Conservation (phyloP, 2,888 invertebrate species). For the Amiota mariae region DNA sequence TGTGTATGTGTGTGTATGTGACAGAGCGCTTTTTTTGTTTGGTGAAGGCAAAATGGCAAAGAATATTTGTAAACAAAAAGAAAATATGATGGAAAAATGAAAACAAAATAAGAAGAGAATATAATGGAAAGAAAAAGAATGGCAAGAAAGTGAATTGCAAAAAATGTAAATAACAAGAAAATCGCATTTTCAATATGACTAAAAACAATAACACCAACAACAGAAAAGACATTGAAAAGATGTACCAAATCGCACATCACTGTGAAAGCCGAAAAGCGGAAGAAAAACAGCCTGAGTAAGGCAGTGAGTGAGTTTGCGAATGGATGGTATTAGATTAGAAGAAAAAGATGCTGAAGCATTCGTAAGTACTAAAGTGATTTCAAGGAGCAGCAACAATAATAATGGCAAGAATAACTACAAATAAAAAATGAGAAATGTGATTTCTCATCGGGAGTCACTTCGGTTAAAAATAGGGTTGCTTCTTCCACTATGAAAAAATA, state of each 20-base stretch:
- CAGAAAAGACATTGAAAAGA: conserved; percentile 27
- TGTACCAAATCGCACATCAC: conserved; percentile 43
- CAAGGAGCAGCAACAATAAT: no score
- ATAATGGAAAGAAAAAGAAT: conserved; percentile 2
- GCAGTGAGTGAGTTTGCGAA: not conserved
- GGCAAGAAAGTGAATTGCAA: not conserved
- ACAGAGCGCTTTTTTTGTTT: not conserved
- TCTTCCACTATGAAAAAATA: conserved; percentile 38
- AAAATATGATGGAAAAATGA: not conserved
- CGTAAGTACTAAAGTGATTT: conserved; percentile 11
- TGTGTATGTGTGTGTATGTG: conserved; percentile 24
- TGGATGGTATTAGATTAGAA: conserved; percentile 31
- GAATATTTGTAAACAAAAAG: no score
- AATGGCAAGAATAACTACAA: not conserved
- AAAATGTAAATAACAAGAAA: conserved; percentile 52
- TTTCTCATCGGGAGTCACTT: no score
- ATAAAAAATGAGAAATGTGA: not conserved
- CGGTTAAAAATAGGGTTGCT: not conserved
- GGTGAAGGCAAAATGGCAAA: no score
- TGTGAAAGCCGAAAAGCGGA: conserved; percentile 44
- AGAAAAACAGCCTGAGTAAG: conserved; percentile 17
- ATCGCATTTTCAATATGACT: conserved; percentile 58
- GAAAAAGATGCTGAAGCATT: conserved; percentile 17
- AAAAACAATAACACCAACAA: conserved; percentile 34
- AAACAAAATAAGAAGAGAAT: not conserved